Conservation (phyloP, 2,888 invertebrate species). For the Matsumyia berberina region DNA sequence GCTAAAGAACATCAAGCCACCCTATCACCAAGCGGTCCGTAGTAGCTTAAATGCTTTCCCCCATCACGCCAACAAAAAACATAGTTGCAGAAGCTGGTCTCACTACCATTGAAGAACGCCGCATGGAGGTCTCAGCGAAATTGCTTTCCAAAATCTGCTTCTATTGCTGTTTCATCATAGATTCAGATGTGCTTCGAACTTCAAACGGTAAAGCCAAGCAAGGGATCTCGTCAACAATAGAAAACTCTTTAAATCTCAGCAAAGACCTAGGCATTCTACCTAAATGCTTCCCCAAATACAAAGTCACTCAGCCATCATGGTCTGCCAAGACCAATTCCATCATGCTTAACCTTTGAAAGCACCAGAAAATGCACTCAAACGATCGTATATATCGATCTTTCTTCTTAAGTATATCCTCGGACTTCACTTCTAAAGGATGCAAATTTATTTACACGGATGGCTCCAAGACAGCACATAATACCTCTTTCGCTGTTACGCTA, state of each 20-base stretch:
- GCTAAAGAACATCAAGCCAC: no score
- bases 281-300: neutral
- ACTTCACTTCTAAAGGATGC: neutral
- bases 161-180: neutral
- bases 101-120: neutral
- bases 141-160: constrained; percentile 6
- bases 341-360: neutral
- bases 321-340: neutral
- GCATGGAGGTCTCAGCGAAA: neutral
- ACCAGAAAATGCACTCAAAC: neutral
- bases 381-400: neutral
- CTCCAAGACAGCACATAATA: neutral
- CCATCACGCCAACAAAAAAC: neutral
- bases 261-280: neutral
- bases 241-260: neutral
- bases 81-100: neutral
- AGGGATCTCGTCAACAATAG: neutral
- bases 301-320: neutral
- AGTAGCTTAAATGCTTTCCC: no score
- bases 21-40: no score
- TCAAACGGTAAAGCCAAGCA: neutral
- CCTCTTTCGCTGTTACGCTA: no score
- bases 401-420: neutral
- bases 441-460: neutral
- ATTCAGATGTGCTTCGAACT: neutral